Evolutionary conservation across 2,797 vertebrate genomes (phyloP).

Genomic region (Botia kubotai): DNA sequence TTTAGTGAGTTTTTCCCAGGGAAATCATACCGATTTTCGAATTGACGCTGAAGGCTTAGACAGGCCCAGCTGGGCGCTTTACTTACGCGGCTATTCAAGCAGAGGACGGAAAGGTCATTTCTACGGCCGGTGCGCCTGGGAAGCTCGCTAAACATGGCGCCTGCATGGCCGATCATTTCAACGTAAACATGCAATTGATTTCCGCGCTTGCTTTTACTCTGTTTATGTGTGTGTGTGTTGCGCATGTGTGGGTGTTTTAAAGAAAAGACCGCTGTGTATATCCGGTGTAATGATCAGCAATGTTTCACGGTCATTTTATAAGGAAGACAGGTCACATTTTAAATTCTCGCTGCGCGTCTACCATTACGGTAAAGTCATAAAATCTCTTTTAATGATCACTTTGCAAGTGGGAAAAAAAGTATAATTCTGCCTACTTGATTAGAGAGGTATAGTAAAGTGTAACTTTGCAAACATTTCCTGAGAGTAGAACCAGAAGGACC

Average conservation of each 20-base stretch:
- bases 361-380: conserved; percentile 4
- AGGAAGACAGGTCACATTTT: background rate
- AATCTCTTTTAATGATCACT: conserved; percentile 37
- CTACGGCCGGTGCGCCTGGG: conserved; percentile 63
- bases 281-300: background rate
- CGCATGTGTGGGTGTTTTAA: conserved; percentile 46
- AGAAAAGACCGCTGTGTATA: background rate
- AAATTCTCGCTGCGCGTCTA: conserved; percentile 2
- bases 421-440: conserved; percentile 70
- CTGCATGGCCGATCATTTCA: conserved; percentile 6
- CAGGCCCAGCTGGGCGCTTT: conserved; percentile 84
- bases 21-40: conserved; percentile 89
- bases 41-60: conserved; percentile 86
- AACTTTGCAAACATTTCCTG: conserved; percentile 94
- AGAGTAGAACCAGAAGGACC: conserved; percentile 84
- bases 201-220: background rate
- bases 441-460: conserved; percentile 84
- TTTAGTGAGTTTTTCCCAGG: conserved; percentile 78
- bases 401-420: conserved; percentile 57
- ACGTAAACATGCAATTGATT: conserved; percentile 13
- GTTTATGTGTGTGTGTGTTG: conserved; percentile 52
- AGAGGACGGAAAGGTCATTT: conserved; percentile 78
- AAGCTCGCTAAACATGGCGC: conserved; percentile 60
- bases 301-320: background rate
- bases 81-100: conserved; percentile 80